These are phyloP conservation scores for Anguilla rostrata DNA, from an alignment of 2,113 vertebrate genomes.

Conservation along the genomic window DNA sequence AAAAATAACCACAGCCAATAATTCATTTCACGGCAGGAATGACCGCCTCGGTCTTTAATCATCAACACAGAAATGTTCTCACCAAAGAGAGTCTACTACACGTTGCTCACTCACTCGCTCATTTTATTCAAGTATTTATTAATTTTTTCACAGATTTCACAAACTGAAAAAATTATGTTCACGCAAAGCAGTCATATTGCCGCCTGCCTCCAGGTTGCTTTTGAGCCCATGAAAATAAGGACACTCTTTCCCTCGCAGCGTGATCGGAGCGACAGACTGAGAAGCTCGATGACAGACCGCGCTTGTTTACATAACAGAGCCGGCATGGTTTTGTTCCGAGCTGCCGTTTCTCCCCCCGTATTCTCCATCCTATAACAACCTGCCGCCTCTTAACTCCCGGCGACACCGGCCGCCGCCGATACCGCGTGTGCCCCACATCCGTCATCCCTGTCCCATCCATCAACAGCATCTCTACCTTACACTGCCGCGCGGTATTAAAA, in stretches of 20 bases:
- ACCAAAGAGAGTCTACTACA: not conserved
- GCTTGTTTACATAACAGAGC: conserved; percentile 7
- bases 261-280: not conserved
- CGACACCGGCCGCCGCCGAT: too few relatives aligned
- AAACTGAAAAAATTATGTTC: not conserved
- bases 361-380: not conserved
- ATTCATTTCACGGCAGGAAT: conserved; percentile 33
- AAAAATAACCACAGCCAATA: conserved; percentile 39
- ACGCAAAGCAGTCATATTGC: not conserved
- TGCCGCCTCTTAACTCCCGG: not conserved
- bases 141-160: not conserved
- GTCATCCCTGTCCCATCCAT: too few relatives aligned
- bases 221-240: not conserved
- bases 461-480: too few relatives aligned
- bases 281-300: not conserved
- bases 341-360: not conserved
- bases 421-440: too few relatives aligned
- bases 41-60: not conserved
- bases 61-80: not conserved
- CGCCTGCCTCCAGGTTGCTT: not conserved
- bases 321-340: not conserved
- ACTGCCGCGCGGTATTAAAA: not conserved
- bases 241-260: not conserved
- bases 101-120: not conserved
- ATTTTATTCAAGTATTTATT: too few relatives aligned